Conservation (phyloP, 2,113 vertebrate genomes). For the Myotis brandtii region DNA sequence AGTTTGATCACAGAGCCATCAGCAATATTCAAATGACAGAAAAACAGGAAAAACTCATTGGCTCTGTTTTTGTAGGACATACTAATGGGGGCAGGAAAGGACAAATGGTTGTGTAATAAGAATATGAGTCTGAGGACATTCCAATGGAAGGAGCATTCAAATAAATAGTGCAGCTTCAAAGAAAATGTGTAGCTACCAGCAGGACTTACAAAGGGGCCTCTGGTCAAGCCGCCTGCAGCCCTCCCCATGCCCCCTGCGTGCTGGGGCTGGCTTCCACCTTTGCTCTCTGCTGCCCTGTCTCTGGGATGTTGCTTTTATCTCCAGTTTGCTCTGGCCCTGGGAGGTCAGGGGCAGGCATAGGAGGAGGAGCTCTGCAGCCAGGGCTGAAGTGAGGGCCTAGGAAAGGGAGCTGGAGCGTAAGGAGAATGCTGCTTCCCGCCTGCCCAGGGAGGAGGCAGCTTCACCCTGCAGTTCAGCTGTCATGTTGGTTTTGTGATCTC, state of each 20-base stretch:
- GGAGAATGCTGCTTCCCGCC: neutral
- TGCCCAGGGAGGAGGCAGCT: neutral
- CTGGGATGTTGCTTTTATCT: neutral
- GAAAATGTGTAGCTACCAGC: neutral
- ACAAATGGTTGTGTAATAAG: neutral
- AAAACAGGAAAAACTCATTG: neutral
- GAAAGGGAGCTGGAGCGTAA: no score
- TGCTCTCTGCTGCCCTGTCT: neutral
- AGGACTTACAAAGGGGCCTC: neutral
- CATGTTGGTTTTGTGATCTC: neutral
- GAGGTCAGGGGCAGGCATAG: no score
- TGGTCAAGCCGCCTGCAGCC: neutral
- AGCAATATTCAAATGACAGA: neutral
- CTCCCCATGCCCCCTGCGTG: accelerated
- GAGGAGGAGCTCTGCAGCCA: neutral
- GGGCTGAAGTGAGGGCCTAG: neutral
- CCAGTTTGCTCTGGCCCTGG: neutral
- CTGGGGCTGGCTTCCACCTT: neutral
- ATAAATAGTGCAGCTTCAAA: neutral
- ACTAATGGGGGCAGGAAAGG: neutral
- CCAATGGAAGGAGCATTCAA: neutral
- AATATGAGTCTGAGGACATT: neutral
- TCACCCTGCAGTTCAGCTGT: neutral
- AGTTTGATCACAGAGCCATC: neutral
- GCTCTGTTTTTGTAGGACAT: neutral